These are phyloP conservation scores for Sarcoramphus papa DNA, from an alignment of 2,797 vertebrate species.

Conservation along the genomic window DNA sequence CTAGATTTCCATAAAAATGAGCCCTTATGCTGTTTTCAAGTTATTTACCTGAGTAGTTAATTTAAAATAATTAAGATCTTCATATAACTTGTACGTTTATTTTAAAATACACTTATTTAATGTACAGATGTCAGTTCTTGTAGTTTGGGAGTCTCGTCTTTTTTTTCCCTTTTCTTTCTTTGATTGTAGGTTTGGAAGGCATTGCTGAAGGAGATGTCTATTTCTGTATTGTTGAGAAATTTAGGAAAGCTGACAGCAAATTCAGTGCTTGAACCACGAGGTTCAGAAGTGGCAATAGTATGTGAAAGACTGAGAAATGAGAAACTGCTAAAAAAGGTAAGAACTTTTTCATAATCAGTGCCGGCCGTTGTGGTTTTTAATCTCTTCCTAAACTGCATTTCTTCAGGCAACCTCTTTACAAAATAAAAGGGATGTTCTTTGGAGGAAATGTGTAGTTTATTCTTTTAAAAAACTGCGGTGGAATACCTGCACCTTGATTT, in stretches of 20 bases:
- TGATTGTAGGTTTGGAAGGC: constrained; percentile 84
- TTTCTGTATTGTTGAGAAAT: constrained; percentile 80
- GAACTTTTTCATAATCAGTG: neutral
- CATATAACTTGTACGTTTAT: neutral
- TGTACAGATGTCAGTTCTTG: neutral
- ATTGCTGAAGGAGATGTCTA: constrained; percentile 89
- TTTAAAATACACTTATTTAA: neutral
- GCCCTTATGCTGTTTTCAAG: neutral
- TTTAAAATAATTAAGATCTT: neutral
- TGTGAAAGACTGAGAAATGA: constrained; percentile 89
- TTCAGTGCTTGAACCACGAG: constrained; percentile 82
- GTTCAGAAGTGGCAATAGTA: constrained; percentile 79
- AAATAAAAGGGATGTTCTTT: neutral
- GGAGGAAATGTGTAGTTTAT: neutral
- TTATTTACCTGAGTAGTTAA: neutral
- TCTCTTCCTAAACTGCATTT: neutral
- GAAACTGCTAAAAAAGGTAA: constrained; percentile 83
- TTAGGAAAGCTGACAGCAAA: constrained; percentile 88
- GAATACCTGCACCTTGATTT: neutral
- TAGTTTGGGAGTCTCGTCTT: neutral
- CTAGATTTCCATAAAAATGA: neutral
- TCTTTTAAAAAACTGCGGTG: neutral
- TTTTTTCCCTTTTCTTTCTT: neutral
- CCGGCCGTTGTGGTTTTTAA: neutral
- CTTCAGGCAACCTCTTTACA: neutral